Evolutionary conservation across 2,888 invertebrate genomes (phyloP), one percentile per base, ranked within the genome.

Genomic region (Adela reaumurella): DNA sequence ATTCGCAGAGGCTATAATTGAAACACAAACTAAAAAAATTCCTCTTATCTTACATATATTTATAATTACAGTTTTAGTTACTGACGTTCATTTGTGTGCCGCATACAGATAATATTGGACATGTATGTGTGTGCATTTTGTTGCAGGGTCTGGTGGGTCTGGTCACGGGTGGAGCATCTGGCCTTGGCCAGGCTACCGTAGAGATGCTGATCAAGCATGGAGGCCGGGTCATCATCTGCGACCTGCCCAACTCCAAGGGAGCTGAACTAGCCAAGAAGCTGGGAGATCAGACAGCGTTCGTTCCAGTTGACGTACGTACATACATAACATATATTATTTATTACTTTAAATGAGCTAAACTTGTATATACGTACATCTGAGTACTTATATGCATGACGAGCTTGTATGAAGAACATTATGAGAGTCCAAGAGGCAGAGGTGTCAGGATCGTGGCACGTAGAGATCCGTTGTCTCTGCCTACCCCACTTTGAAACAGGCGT

Each of bases 151-250:
- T 90, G 45, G 94, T 95, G 46, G 86, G 88, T 48, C 74, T 99
- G 54, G 94, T 99, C 17, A 97, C 97, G 19, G 98, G 98, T 5
- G 97, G 95, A 45, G 96, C 94, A 0, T 97, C 97, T 0, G 98
- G 98, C 0, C 79, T 98, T 17, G 98, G 98, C 0, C 84, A 85
- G 57, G 97, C 94, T 1, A 91, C 94, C 0, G 96, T 86, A 0
- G 91, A 95, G 65, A 83, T 91, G 51, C 81, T 99, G 53, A 78
- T 91, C 1, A 84, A 85, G 55, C 86, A 92, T 64, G 98, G 98
- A 10, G 88, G 89, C 6, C 85, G 86, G 59, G 94, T 97, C 5
- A 85, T 96, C 1, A 79, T 98, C 45, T 93, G 92, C 61, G 99
- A 99, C 74, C 79, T 99, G 48, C 89, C 92, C 0, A 74, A 77